Conservation (phyloP, 2,888 invertebrate species). For the Alsophila aescularia region DNA sequence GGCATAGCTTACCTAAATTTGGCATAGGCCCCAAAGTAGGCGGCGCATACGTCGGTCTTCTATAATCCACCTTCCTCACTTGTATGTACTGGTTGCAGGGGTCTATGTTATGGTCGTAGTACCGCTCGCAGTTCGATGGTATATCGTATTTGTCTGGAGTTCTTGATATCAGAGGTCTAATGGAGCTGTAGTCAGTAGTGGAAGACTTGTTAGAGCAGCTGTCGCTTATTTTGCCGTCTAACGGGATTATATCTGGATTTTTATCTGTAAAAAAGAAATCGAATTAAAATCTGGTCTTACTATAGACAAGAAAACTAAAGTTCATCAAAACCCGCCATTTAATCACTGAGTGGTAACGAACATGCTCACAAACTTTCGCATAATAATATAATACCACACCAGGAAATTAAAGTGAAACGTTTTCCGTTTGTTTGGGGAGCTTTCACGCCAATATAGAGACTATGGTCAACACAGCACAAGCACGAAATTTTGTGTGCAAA, state of each 20-base stretch:
- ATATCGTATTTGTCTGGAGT: constrained; percentile 72
- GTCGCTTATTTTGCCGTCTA: constrained; percentile 79
- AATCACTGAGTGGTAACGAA: too few species aligned
- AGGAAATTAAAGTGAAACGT: too few species aligned
- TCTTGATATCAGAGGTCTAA: constrained; percentile 72
- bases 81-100: constrained; percentile 74
- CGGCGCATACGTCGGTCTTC: constrained; percentile 60
- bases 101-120: constrained; percentile 70
- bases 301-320: too few species aligned
- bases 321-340: too few species aligned
- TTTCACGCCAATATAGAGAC: too few species aligned
- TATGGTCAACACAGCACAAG: too few species aligned
- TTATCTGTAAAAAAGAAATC: constrained; percentile 64
- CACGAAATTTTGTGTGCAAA: too few species aligned
- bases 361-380: too few species aligned
- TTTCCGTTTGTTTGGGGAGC: too few species aligned
- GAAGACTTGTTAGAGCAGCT: constrained; percentile 77
- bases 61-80: constrained; percentile 69
- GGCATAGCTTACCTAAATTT: constrained; percentile 49
- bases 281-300: too few species aligned
- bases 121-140: constrained; percentile 64
- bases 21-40: constrained; percentile 56
- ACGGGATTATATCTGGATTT: constrained; percentile 79
- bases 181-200: constrained; percentile 74
- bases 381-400: too few species aligned